Evolutionary conservation across 2,888 invertebrate genomes (phyloP).

Genomic region (Scotopteryx bipunctaria): DNA sequence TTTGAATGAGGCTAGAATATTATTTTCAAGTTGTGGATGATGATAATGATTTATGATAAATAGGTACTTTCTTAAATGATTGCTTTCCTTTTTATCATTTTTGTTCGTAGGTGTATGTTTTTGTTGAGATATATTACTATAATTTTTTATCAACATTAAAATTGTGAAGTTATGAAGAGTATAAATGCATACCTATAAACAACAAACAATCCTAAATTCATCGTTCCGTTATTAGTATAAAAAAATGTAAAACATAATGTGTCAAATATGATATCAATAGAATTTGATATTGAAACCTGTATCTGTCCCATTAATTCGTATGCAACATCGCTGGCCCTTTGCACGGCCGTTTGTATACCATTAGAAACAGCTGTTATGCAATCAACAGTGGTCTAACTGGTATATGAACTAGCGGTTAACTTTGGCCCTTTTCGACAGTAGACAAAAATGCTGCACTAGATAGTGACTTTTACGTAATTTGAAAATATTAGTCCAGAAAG

Average conservation of each 20-base stretch:
- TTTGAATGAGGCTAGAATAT: no score
- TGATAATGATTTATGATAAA: no score
- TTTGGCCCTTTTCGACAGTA: conserved; percentile 2
- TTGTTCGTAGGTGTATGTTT: no score
- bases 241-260: neutral
- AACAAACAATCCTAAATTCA: no score
- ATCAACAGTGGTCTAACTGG: neutral
- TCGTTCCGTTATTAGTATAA: neutral
- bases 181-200: no score
- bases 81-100: no score
- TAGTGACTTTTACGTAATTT: neutral
- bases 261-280: neutral
- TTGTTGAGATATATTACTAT: no score
- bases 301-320: neutral
- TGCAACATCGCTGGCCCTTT: neutral
- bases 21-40: no score
- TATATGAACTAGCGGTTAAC: neutral
- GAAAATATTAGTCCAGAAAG: no score
- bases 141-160: no score
- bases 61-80: no score
- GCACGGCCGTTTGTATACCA: neutral
- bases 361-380: neutral
- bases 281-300: neutral
- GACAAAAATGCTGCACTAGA: neutral
- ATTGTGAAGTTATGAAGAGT: no score